phyloP scores from a whole-genome alignment of 2,888 invertebrate species.

The Sinotaia quadrata region DNA sequence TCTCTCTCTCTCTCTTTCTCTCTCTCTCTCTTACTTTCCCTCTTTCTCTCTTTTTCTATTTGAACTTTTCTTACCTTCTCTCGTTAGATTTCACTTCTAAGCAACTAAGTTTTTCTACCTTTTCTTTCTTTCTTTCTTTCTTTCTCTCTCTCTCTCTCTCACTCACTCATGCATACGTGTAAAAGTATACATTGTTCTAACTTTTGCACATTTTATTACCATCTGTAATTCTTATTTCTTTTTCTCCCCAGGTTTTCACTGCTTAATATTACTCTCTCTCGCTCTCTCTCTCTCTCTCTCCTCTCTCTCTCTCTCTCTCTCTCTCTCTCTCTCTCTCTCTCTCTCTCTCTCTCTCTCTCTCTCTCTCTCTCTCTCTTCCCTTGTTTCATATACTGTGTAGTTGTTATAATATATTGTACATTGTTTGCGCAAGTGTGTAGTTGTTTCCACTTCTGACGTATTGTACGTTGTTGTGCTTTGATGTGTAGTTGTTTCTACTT shows the following conservation, averaged over 20 bases:
- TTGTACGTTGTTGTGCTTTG: no score
- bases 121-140: constrained; percentile 4
- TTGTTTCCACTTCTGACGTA: no score
- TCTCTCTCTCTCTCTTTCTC: background rate
- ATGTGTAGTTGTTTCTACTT: no score
- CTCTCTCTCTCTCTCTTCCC: background rate
- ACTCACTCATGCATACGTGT: background rate
- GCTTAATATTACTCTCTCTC: no score
- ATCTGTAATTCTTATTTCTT: no score
- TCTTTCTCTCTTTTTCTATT: background rate
- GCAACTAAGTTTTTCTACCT: background rate
- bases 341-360: constrained; percentile 1
- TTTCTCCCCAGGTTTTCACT: no score
- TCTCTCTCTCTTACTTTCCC: background rate
- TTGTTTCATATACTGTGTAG: background rate
- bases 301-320: no score
- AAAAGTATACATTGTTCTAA: background rate
- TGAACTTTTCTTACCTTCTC: background rate
- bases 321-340: no score
- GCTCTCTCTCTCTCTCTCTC: no score
- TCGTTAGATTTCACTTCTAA: background rate
- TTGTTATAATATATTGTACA: background rate
- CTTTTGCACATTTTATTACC: no score
- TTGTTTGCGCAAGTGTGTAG: no score
- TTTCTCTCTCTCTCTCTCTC: background rate